Evolutionary conservation across 2,113 vertebrate species (phyloP).

Genomic region (Caracal caracal): DNA sequence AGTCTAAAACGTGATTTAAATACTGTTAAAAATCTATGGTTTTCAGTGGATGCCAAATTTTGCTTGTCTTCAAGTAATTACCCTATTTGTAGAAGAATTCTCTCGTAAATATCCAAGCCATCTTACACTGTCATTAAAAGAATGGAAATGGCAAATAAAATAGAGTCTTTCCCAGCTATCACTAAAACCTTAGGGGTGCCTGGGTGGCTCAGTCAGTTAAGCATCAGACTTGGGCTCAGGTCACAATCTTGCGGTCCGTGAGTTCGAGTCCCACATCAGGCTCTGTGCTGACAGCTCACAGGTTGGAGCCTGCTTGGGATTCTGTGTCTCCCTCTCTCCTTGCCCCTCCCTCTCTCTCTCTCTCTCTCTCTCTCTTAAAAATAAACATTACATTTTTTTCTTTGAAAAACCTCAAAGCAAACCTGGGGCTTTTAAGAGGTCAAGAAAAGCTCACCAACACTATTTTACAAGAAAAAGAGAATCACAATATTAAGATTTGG

Average conservation of each 20-base stretch:
- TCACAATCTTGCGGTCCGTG: too few species aligned
- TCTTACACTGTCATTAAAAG: background rate
- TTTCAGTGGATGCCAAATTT: background rate
- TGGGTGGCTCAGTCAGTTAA: too few species aligned
- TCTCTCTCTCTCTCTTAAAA: too few species aligned
- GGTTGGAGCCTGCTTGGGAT: too few species aligned
- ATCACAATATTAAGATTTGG: background rate
- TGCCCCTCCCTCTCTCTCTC: too few species aligned
- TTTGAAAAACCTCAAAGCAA: background rate
- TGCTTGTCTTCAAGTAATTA: background rate
- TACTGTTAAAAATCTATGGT: background rate
- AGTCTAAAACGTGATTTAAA: conserved; percentile 17
- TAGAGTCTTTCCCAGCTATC: background rate
- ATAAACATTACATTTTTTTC: too few species aligned
- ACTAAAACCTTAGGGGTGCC: background rate
- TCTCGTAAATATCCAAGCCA: background rate
- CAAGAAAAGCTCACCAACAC: background rate
- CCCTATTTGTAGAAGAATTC: background rate
- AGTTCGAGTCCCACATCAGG: too few species aligned
- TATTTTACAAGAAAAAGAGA: background rate
- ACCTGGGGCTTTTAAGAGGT: background rate
- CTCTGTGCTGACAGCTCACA: too few species aligned
- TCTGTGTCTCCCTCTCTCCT: too few species aligned
- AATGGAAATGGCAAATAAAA: conserved; percentile 29
- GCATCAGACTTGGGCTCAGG: too few species aligned